Evolutionary conservation across 2,888 invertebrate species (phyloP).

Genomic region (Eristalis tenax): DNA sequence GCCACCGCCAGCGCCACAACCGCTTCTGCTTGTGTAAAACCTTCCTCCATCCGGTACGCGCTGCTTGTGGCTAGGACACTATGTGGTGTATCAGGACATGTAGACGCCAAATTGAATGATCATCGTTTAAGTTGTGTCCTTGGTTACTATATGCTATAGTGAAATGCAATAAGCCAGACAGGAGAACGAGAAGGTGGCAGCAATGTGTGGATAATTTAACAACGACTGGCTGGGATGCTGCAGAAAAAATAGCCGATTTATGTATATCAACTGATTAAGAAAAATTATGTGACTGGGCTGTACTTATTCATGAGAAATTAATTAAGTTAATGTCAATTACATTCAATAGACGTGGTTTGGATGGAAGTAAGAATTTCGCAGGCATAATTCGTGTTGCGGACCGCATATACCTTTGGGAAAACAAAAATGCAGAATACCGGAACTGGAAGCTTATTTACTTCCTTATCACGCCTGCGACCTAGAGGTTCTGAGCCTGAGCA

Average conservation of each 20-base stretch:
- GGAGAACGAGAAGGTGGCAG: conserved; percentile 15
- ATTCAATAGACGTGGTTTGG: neutral
- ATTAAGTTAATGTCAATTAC: neutral
- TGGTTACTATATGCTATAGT: conserved; percentile 9
- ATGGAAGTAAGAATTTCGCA: neutral
- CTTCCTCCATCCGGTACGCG: conserved; percentile 50
- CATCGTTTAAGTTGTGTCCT: conserved; percentile 63
- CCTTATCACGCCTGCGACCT: too few species aligned
- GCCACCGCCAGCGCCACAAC: conserved; percentile 23
- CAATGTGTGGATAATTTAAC: conserved; percentile 54
- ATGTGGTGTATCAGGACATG: conserved; percentile 70
- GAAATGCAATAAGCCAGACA: conserved; percentile 4
- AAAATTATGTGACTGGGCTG: conserved; percentile 26
- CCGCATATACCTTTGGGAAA: too few species aligned
- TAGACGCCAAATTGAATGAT: conserved; percentile 71
- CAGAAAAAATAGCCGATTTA: conserved; percentile 17
- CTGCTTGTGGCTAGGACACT: conserved; percentile 67
- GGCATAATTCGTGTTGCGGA: too few species aligned
- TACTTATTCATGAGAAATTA: conserved; percentile 12
- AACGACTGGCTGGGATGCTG: conserved; percentile 14
- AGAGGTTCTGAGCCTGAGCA: too few species aligned
- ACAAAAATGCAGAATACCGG: too few species aligned
- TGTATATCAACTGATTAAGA: conserved; percentile 19
- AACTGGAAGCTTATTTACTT: too few species aligned
- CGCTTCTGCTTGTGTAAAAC: conserved; percentile 53